Conservation (phyloP, 2,888 invertebrate species). For the Plusia festucae region DNA sequence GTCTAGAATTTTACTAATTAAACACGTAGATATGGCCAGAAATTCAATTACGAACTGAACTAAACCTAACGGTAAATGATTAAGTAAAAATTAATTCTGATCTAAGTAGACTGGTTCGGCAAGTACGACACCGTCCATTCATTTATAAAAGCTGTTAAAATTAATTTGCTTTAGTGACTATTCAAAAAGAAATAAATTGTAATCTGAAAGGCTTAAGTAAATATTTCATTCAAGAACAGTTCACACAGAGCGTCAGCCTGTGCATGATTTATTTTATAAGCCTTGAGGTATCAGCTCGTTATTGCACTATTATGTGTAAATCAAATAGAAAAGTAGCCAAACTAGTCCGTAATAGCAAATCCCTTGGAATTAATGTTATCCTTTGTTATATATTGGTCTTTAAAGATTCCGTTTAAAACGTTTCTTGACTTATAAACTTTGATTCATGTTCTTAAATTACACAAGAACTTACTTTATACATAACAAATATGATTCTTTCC, state of each 20-base stretch:
- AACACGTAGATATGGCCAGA: neutral
- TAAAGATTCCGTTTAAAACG: neutral
- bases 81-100: conserved; percentile 7
- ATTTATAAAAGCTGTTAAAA: conserved; percentile 9
- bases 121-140: neutral
- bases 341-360: conserved; percentile 7
- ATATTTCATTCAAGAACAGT: conserved; percentile 22
- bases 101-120: conserved; percentile 1
- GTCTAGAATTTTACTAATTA: conserved; percentile 26
- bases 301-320: conserved; percentile 31
- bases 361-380: neutral
- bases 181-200: conserved; percentile 20
- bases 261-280: conserved; percentile 37
- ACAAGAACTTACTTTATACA: too few relatives aligned
- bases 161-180: conserved; percentile 11
- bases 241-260: conserved; percentile 20
- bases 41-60: conserved; percentile 1
- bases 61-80: conserved; percentile 8
- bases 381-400: neutral
- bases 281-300: conserved; percentile 34
- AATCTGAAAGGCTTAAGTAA: conserved; percentile 13
- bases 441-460: too few relatives aligned
- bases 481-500: too few relatives aligned
- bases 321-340: conserved; percentile 26
- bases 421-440: too few relatives aligned